Base-by-base conservation (phyloP, 2,113 vertebrate genomes). In the Ascaphus truei region DNA sequence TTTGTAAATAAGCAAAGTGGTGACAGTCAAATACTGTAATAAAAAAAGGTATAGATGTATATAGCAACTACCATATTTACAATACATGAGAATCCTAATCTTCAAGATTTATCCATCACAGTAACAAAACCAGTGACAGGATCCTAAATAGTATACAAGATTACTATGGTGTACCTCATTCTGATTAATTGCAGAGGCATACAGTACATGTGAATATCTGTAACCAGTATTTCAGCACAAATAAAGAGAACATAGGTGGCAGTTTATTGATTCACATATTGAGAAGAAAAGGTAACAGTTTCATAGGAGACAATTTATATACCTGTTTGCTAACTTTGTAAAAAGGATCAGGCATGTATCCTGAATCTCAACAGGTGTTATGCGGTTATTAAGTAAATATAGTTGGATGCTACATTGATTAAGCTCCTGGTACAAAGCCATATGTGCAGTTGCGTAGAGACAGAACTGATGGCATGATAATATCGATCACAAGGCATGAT, bases 341-440 rank as follows among this genome's bases (percentile, higher is more conserved):
- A 20, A 18, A 13, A 45, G 15, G 41, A 45, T 45, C 20, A 25
- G 26, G 11, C 18, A 12, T 23, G 7, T 20, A 7, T 3, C 9
- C 37, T 45, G 48, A 16, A 10, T 50, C 13, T 27, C 30, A 37
- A 55, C 50, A 53, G 50, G 48, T 65, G 62, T 65, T 39, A 39
- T 53, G 34, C 34, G 64, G 41, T 29, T 65, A 52, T 33, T 37
- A 48, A 39, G 29, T 47, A 65, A 65, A 65, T 12, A 65, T 20
- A 37, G 20, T 18, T 4, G 18, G 8, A 13, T 16, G 12, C 7
- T n/a, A 43, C 23, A 51, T 18, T 3, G 23, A 65, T 27, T 36
- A 20, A 16, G n/a, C 10, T 63, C 9, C 18, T 20, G 30, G 29
- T 22, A 31, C 8, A 9, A 5, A 57, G 29, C 31, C 15, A 30